phyloP scores from a whole-genome alignment of 2,797 vertebrate genomes.

The Acomys russatus region DNA sequence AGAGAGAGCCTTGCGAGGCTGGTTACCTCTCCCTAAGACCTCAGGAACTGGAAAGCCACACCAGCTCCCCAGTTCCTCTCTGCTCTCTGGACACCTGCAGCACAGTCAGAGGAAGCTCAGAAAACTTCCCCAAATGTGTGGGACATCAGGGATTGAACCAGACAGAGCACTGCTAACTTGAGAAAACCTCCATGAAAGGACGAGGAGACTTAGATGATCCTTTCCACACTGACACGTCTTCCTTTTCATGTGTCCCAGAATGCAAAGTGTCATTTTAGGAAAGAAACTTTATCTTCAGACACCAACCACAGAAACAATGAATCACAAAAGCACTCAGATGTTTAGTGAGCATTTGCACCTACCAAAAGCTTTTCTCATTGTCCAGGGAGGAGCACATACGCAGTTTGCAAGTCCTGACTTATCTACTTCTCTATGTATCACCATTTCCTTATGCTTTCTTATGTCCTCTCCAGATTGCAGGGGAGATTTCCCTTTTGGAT shows the following conservation, averaged over 20 bases:
- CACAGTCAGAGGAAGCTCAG: neutral
- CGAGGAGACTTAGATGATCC: neutral
- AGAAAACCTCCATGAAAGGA: neutral
- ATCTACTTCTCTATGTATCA: constrained; percentile 8
- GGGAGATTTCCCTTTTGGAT: constrained; percentile 53
- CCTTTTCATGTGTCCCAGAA: neutral
- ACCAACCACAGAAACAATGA: constrained; percentile 16
- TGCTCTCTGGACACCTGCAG: constrained; percentile 6
- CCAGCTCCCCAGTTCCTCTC: neutral
- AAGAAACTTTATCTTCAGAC: constrained; percentile 21
- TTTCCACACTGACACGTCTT: neutral
- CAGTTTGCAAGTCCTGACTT: constrained; percentile 40
- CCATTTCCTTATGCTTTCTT: constrained; percentile 30
- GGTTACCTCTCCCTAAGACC: constrained; percentile 31
- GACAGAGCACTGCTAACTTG: constrained; percentile 8
- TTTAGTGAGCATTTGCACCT: constrained; percentile 1
- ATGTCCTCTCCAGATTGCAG: constrained; percentile 31
- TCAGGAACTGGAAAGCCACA: constrained; percentile 27
- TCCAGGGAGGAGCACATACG: neutral
- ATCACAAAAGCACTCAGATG: neutral
- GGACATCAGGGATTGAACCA: neutral
- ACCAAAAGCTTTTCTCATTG: constrained; percentile 34
- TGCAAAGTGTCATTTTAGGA: constrained; percentile 30
- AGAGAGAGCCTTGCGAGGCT: neutral
- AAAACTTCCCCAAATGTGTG: neutral